Percentiles rank a stretch among this genome's conserved stretches.
Conservation (phyloP, 2,113 vertebrate species). For the Delphinus delphis region DNA sequence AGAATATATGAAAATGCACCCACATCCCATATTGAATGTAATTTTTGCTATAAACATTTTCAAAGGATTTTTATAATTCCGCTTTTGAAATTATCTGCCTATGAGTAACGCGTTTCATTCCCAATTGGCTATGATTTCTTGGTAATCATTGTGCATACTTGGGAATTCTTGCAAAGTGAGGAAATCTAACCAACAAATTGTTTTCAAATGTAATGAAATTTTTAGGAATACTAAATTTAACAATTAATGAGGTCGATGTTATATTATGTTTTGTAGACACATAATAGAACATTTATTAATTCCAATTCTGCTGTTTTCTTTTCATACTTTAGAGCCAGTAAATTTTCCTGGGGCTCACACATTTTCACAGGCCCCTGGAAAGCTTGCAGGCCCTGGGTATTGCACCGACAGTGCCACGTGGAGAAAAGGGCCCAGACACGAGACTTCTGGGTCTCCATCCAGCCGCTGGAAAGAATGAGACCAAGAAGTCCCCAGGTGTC, state of each 20-base stretch:
- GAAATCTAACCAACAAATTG: conserved; percentile 76
- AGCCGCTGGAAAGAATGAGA: not conserved
- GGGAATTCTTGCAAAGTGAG: conserved; percentile 74
- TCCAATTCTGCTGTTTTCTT: conserved; percentile 71
- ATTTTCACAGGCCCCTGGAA: conserved; percentile 50
- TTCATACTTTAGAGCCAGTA: conserved; percentile 72
- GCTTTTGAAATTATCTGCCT: conserved; percentile 72
- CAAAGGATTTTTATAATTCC: conserved; percentile 75
- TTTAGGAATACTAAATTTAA: conserved; percentile 74
- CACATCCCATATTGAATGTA: conserved; percentile 68
- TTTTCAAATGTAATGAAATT: conserved; percentile 76
- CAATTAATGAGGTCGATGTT: conserved; percentile 71
- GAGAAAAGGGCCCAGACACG: not conserved
- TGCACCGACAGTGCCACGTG: not conserved
- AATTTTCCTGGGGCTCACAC: conserved; percentile 46
- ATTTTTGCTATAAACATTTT: conserved; percentile 71
- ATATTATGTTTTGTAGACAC: conserved; percentile 66
- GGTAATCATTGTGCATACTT: conserved; percentile 62
- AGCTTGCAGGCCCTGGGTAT: not conserved
- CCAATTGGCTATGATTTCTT: conserved; percentile 72
- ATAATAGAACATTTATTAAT: conserved; percentile 73
- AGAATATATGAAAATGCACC: conserved; percentile 62
- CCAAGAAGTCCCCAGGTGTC: not conserved
- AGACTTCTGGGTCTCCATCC: not conserved
- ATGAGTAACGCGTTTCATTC: conserved; percentile 71